A percentile compares a stretch with the other conserved stretches of the same genome.
Evolutionary conservation across 53 echinoderm and acorn worm genomes (phyloP).

Genomic region (Antedon mediterranea): DNA sequence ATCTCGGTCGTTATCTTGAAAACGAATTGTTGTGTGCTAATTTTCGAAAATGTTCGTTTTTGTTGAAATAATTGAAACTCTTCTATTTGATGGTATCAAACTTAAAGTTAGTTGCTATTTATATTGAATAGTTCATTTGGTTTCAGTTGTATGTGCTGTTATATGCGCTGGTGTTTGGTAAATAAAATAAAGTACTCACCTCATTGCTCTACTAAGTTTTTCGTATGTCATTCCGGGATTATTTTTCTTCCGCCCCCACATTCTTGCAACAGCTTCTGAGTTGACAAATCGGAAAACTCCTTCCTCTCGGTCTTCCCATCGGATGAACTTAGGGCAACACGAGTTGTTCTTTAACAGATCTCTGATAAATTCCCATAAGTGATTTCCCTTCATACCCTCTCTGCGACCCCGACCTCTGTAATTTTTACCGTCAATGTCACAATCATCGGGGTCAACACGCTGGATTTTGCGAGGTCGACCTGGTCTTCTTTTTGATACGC

Average conservation of each 20-base stretch:
- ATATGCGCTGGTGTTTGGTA: too few species aligned
- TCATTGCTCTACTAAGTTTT: constrained; percentile 97
- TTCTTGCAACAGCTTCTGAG: constrained; percentile 79
- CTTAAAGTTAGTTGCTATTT: too few species aligned
- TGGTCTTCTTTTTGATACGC: constrained; percentile 20
- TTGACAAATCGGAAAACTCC: constrained; percentile 98
- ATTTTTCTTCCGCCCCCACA: constrained; percentile 97
- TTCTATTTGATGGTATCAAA: too few species aligned
- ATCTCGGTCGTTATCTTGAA: too few species aligned
- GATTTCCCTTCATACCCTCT: constrained; percentile 96
- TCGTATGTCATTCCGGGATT: constrained; percentile 98
- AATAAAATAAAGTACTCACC: constrained; percentile 18
- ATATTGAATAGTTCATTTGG: too few species aligned
- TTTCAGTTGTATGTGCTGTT: too few species aligned
- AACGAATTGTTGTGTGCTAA: too few species aligned
- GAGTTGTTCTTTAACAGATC: constrained; percentile 57
- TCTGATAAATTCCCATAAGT: constrained; percentile 95
- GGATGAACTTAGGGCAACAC: constrained; percentile 67
- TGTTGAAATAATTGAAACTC: too few species aligned
- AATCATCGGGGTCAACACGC: constrained; percentile 25
- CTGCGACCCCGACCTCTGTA: constrained; percentile 58
- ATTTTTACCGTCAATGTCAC: constrained; percentile 24
- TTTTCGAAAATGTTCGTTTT: too few species aligned
- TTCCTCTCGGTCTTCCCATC: constrained; percentile 74
- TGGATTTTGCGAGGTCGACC: constrained; percentile 43